These are phyloP conservation scores for Drosophila pseudotalamancana DNA, from an alignment of 2,888 invertebrate genomes.

Conservation along the genomic window DNA sequence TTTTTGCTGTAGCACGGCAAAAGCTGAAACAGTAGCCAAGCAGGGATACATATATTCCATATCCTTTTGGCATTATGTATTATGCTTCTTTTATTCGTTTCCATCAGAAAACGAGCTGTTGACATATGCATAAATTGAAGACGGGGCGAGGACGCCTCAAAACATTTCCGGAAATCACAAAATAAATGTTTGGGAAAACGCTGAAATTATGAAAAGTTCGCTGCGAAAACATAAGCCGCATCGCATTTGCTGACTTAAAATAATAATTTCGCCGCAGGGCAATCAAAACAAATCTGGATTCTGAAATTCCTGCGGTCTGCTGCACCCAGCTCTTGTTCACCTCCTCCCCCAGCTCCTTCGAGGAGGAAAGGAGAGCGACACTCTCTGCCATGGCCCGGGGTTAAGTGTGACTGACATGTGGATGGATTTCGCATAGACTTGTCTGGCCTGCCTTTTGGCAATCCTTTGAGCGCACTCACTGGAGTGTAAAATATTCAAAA, in stretches of 20 bases:
- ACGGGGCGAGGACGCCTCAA: slow-evolving; percentile 52
- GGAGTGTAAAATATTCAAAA: slow-evolving; percentile 68
- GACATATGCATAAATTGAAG: slow-evolving; percentile 77
- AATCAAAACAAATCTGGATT: slow-evolving; percentile 69
- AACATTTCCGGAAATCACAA: slow-evolving; percentile 68
- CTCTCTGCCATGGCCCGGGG: slow-evolving; percentile 58
- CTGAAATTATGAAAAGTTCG: slow-evolving; percentile 59
- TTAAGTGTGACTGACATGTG: slow-evolving; percentile 79
- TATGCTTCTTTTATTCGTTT: slow-evolving; percentile 14
- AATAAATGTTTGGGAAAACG: slow-evolving; percentile 69
- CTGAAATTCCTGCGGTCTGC: slow-evolving; percentile 47
- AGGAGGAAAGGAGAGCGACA: too few species aligned
- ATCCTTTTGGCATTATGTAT: slow-evolving; percentile 14
- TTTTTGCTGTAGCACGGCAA: slow-evolving; percentile 11
- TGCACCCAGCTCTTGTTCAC: slow-evolving; percentile 14
- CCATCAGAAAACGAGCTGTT: slow-evolving; percentile 59
- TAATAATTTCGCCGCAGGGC: slow-evolving; percentile 74
- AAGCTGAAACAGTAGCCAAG: slow-evolving; percentile 53
- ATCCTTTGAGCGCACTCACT: slow-evolving; percentile 59
- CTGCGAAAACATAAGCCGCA: slow-evolving; percentile 36
- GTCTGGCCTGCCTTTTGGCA: slow-evolving; percentile 37
- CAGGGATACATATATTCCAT: slow-evolving; percentile 33
- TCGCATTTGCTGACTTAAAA: slow-evolving; percentile 65
- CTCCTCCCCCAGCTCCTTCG: slow-evolving; percentile 6
- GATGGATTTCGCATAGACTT: slow-evolving; percentile 61